A percentile compares a stretch with the other conserved stretches of the same genome.
phyloP scores from a whole-genome alignment of 2,113 vertebrate genomes.

The Corythornis cristatus region DNA sequence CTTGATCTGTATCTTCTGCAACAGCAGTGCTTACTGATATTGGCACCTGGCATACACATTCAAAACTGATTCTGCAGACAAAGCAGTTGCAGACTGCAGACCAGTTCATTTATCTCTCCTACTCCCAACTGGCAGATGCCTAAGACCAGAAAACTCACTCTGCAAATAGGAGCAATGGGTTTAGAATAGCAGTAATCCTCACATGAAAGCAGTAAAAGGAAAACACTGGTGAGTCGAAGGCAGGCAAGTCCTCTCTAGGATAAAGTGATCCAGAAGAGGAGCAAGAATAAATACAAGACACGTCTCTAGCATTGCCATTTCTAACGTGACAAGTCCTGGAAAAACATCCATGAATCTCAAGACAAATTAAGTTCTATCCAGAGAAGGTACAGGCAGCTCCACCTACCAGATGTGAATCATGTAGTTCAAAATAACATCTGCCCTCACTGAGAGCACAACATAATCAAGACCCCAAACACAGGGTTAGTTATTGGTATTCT shows the following conservation, averaged over 20 bases:
- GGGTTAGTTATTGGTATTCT: not conserved
- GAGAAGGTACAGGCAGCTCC: not conserved
- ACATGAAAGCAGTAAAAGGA: not conserved
- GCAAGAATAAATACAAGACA: not conserved
- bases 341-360: not conserved
- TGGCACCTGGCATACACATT: not conserved
- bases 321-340: rapidly evolving
- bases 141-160: not conserved
- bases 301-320: not conserved
- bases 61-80: not conserved
- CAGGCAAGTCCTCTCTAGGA: not conserved
- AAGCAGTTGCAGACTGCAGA: not conserved
- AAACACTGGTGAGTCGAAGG: not conserved
- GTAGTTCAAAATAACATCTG: not conserved
- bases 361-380: not conserved
- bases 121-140: not conserved
- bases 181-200: not conserved
- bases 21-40: not conserved
- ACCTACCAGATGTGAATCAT: not conserved
- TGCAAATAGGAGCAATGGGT: not conserved
- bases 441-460: not conserved
- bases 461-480: not conserved
- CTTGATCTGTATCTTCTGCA: not conserved
- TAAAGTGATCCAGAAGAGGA: not conserved
- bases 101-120: not conserved